phyloP scores from a whole-genome alignment of 2,888 invertebrate species.

The Notocelia uddmanniana region DNA sequence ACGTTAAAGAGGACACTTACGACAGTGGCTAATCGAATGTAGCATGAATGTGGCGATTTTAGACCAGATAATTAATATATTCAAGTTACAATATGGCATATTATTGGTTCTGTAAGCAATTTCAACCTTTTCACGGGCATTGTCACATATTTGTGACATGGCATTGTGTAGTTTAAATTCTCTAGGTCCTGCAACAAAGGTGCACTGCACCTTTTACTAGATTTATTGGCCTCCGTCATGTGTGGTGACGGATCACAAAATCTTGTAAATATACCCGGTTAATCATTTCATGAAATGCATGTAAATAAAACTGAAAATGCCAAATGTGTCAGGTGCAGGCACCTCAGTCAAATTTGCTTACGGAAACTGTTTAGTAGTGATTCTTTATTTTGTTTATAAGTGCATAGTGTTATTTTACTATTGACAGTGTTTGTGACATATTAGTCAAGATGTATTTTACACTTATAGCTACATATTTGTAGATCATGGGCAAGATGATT shows the following conservation, averaged over 20 bases:
- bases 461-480: conserved; percentile 36
- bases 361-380: conserved; percentile 14
- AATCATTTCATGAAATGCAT: background rate
- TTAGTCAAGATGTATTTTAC: conserved; percentile 27
- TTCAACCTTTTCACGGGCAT: background rate
- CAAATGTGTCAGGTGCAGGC: conserved; percentile 11
- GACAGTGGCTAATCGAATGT: background rate
- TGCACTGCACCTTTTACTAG: conserved; percentile 1
- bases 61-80: conserved; percentile 36
- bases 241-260: background rate
- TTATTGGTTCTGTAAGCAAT: conserved; percentile 23
- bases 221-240: background rate
- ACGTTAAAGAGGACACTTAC: background rate
- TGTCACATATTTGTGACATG: conserved; percentile 3
- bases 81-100: conserved; percentile 16
- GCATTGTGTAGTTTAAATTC: background rate
- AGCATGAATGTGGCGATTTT: conserved; percentile 16
- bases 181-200: background rate
- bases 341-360: conserved; percentile 18
- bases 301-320: background rate
- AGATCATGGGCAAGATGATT: conserved; percentile 15
- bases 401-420: conserved; percentile 34
- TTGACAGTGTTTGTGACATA: conserved; percentile 35
- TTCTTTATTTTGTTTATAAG: conserved; percentile 38
- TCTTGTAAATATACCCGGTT: background rate